phyloP scores from a whole-genome alignment of 2,888 invertebrate genomes.

The Sarcophaga caerulescens region DNA sequence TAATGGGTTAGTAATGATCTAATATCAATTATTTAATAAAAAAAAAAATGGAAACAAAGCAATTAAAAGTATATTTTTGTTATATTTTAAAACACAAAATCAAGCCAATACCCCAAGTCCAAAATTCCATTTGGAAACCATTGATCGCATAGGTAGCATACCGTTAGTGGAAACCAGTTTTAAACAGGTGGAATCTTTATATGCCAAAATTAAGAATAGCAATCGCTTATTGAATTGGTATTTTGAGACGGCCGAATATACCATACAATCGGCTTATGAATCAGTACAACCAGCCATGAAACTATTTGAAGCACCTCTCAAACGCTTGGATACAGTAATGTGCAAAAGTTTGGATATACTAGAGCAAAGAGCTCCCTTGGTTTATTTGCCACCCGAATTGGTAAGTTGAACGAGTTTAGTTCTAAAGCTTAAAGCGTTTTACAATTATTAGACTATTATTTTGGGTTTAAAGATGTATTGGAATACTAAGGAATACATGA shows the following conservation, averaged over 20 bases:
- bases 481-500: slow-evolving; percentile 90
- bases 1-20: slow-evolving; percentile 61
- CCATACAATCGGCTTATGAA: slow-evolving; percentile 87
- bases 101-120: slow-evolving; percentile 74
- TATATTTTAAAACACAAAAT: neutral
- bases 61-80: slow-evolving; percentile 18
- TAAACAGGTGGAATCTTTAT: slow-evolving; percentile 88
- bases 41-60: neutral
- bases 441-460: slow-evolving; percentile 71
- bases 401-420: slow-evolving; percentile 82
- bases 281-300: slow-evolving; percentile 88
- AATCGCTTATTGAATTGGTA: slow-evolving; percentile 90
- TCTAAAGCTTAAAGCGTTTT: slow-evolving; percentile 32
- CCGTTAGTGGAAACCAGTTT: slow-evolving; percentile 92
- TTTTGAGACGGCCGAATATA: slow-evolving; percentile 87
- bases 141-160: slow-evolving; percentile 88
- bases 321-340: slow-evolving; percentile 88
- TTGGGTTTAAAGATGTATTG: slow-evolving; percentile 86
- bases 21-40: neutral
- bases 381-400: slow-evolving; percentile 91
- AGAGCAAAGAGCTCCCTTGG: slow-evolving; percentile 91
- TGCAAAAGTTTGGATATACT: slow-evolving; percentile 92
- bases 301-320: slow-evolving; percentile 87
- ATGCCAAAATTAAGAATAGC: slow-evolving; percentile 88
- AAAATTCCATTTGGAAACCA: slow-evolving; percentile 85